Conservation (phyloP, 2,888 invertebrate species). For the Stenodema calcarata region DNA sequence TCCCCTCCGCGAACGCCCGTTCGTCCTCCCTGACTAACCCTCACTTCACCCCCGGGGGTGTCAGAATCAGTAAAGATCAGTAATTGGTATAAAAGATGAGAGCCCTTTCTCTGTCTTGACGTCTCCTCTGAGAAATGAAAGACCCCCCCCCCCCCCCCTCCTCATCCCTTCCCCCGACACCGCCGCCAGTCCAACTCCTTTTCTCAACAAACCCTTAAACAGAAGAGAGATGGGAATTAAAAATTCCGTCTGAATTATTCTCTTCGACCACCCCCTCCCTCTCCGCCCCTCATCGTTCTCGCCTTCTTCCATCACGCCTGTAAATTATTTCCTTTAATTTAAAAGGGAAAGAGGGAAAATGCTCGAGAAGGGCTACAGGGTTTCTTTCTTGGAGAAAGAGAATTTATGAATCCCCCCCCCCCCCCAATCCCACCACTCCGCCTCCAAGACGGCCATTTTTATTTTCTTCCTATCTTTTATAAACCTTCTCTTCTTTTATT, state of each 20-base stretch:
- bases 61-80: conserved; percentile 51
- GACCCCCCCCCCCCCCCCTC: conserved; percentile 21
- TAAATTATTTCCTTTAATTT: conserved; percentile 46
- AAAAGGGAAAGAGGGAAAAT: conserved; percentile 37
- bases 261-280: conserved; percentile 43
- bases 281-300: conserved; percentile 40
- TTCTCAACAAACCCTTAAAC: conserved; percentile 34
- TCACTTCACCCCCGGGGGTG: conserved; percentile 34
- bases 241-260: conserved; percentile 45
- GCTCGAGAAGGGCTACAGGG: conserved; percentile 4
- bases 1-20: not conserved
- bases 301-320: conserved; percentile 42
- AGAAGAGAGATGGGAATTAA: conserved; percentile 35
- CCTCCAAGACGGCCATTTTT: conserved; percentile 38
- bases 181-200: not conserved
- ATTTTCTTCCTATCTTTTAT: conserved; percentile 16
- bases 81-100: conserved; percentile 47
- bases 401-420: conserved; percentile 36
- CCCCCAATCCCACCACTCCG: not conserved
- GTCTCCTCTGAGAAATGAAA: conserved; percentile 40
- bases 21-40: not conserved
- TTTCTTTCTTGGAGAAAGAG: conserved; percentile 43
- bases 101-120: conserved; percentile 42
- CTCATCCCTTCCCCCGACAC: not conserved
- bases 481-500: conserved; percentile 29